A percentile compares a stretch with the other conserved stretches of the same genome.
These are phyloP conservation scores for Mugil cephalus DNA, from an alignment of 2,113 vertebrate genomes.

Conservation along the genomic window DNA sequence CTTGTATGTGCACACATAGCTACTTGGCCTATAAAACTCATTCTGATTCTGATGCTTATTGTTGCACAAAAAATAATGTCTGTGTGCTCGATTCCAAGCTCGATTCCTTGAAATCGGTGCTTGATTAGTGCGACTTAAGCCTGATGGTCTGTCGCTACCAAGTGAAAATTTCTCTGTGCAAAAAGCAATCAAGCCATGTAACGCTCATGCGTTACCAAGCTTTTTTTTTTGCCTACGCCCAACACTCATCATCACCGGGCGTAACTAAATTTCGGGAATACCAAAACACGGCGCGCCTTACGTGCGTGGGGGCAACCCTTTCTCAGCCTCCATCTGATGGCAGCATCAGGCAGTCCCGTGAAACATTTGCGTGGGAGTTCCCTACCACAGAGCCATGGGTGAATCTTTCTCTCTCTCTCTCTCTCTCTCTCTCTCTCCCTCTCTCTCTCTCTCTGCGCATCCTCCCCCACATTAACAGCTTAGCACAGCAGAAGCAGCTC, in stretches of 20 bases:
- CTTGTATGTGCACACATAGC: no score
- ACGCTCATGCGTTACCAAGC: no score
- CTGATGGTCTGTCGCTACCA: constrained; percentile 58
- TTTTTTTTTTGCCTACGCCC: no score
- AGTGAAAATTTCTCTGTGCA: constrained; percentile 17
- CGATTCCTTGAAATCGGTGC: no score
- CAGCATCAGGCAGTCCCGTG: constrained; percentile 87
- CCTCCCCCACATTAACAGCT: constrained; percentile 84
- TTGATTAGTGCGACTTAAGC: not conserved
- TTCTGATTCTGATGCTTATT: no score
- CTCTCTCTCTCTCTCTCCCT: constrained; percentile 48
- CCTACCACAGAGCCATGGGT: constrained; percentile 84
- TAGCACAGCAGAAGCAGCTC: constrained; percentile 77
- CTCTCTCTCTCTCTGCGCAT: constrained; percentile 65
- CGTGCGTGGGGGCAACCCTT: constrained; percentile 82
- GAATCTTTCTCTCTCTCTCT: constrained; percentile 73
- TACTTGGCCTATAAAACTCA: no score
- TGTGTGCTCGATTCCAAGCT: no score
- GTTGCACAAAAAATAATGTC: no score
- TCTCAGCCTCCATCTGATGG: constrained; percentile 85
- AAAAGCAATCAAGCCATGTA: no score
- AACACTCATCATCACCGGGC: not conserved
- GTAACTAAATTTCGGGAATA: constrained; percentile 49
- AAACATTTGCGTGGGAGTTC: constrained; percentile 88
- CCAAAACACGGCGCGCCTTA: constrained; percentile 61